Percentiles rank a stretch among this genome's conserved stretches.
These are phyloP conservation scores for Agrotis segetum DNA, from an alignment of 2,888 invertebrate species.

Conservation along the genomic window DNA sequence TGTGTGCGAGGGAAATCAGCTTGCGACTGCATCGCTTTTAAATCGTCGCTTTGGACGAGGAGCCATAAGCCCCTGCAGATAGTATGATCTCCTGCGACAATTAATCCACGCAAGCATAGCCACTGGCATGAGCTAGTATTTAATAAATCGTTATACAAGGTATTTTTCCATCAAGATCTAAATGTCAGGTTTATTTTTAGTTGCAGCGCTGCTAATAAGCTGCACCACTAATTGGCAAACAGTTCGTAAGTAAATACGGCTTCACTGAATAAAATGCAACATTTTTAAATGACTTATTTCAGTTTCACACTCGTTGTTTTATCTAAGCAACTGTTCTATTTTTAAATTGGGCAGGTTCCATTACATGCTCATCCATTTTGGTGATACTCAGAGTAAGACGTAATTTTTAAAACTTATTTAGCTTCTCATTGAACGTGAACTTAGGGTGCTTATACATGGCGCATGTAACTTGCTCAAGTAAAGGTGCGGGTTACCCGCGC, in stretches of 20 bases:
- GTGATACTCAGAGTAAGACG: no score
- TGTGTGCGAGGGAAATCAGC: no score
- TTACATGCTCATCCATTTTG: neutral
- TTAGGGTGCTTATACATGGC: no score
- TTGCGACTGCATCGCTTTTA: no score
- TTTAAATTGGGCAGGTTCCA: neutral
- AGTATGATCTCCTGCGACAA: no score
- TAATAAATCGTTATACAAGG: neutral
- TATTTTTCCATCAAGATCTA: constrained; percentile 11
- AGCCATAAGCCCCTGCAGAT: no score
- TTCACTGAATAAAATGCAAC: constrained; percentile 13
- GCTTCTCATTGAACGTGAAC: no score
- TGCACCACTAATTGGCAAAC: constrained; percentile 44
- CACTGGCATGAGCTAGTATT: neutral
- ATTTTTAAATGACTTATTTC: constrained; percentile 9
- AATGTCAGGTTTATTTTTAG: constrained; percentile 28
- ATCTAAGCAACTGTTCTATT: neutral
- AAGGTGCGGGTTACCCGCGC: no score
- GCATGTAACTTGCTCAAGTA: no score
- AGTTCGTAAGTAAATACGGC: constrained; percentile 28
- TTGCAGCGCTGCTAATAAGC: constrained; percentile 37
- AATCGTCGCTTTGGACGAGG: no score
- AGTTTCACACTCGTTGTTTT: neutral
- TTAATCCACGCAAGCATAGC: neutral
- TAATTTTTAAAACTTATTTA: no score